phyloP scores from a whole-genome alignment of 2,797 vertebrate genomes.

The Emys orbicularis region DNA sequence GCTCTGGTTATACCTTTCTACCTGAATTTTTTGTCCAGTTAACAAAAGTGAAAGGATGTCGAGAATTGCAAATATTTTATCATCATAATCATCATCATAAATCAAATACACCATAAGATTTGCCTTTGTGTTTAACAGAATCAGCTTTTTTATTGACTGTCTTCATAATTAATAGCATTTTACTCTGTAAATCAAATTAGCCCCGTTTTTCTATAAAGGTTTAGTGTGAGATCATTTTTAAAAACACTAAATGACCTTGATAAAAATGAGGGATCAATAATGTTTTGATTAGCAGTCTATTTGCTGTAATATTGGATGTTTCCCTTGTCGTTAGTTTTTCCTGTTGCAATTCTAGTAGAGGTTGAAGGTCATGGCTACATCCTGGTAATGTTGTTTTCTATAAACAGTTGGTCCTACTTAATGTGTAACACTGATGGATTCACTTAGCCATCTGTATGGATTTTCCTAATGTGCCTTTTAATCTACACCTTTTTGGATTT shows the following conservation, averaged over 20 bases:
- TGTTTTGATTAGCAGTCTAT: conserved; percentile 93
- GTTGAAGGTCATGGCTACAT: conserved; percentile 77
- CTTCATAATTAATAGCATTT: conserved; percentile 89
- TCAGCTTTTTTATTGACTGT: conserved; percentile 85
- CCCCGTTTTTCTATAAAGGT: conserved; percentile 88
- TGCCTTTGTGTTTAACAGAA: conserved; percentile 81
- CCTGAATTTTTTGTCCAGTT: conserved; percentile 45
- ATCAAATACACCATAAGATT: conserved; percentile 79
- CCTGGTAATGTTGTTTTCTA: conserved; percentile 70
- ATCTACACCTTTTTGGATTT: conserved; percentile 71
- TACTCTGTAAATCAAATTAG: conserved; percentile 95
- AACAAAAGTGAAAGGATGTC: conserved; percentile 28
- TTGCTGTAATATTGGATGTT: conserved; percentile 86
- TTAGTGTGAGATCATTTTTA: conserved; percentile 95
- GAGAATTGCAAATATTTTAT: conserved; percentile 77
- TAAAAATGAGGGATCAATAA: conserved; percentile 95
- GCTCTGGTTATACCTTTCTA: conserved; percentile 2
- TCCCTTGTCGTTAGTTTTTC: conserved; percentile 68
- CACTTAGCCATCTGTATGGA: conserved; percentile 72
- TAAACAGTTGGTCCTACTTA: conserved; percentile 61
- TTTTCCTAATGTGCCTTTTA: conserved; percentile 77
- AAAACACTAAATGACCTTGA: conserved; percentile 96
- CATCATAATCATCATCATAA: conserved; percentile 81
- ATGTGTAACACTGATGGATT: conserved; percentile 72
- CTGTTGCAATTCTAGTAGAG: conserved; percentile 71